Conservation (phyloP, 2,113 vertebrate species). For the Platysternon megacephalum region DNA sequence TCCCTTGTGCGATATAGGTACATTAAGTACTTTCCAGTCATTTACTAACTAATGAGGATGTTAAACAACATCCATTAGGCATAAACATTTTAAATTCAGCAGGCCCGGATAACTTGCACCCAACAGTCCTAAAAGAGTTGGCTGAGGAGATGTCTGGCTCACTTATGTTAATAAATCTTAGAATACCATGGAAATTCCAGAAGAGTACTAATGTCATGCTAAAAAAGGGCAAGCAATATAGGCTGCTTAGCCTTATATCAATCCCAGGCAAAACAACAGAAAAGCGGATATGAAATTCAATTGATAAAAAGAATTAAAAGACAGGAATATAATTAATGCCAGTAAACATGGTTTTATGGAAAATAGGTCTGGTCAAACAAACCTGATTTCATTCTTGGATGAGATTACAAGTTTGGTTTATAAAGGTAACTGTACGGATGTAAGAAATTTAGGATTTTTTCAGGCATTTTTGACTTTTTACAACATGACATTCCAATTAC, state of each 20-base stretch:
- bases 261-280: background rate
- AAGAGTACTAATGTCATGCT: background rate
- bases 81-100: background rate
- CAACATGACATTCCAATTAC: background rate
- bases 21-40: conserved; percentile 19
- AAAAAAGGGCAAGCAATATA: conserved; percentile 13
- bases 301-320: background rate
- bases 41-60: conserved; percentile 41
- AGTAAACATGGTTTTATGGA: background rate
- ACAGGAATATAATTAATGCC: background rate
- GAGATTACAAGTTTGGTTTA: background rate
- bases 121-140: conserved; percentile 1
- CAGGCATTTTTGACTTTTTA: background rate
- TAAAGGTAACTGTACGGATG: background rate
- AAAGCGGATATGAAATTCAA: background rate
- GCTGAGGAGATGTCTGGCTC: conserved; percentile 14
- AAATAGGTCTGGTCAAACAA: background rate
- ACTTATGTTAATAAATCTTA: background rate
- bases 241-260: background rate
- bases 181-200: background rate
- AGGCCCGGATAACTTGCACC: background rate
- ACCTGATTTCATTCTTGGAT: background rate
- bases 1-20: background rate
- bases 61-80: conserved; percentile 30
- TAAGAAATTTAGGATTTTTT: background rate